Evolutionary conservation across 2,888 invertebrate species (phyloP).

Genomic region (Leuctra nigra): DNA sequence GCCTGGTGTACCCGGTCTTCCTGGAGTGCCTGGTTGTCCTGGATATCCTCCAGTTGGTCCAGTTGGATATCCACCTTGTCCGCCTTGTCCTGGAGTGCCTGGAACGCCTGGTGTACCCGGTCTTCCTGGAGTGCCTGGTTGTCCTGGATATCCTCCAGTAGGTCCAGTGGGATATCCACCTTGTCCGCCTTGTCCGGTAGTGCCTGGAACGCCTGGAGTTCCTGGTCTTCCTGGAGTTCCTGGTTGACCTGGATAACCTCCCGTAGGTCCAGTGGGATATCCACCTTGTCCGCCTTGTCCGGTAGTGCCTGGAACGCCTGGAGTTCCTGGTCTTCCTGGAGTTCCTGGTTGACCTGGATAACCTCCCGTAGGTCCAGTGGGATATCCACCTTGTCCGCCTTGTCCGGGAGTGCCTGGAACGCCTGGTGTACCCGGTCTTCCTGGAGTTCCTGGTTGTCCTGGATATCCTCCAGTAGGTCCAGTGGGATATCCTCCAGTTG

Average conservation of each 20-base stretch:
- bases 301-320: constrained; percentile 26
- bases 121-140: constrained; percentile 27
- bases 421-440: constrained; percentile 31
- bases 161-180: constrained; percentile 35
- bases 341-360: constrained; percentile 22
- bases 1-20: constrained; percentile 28
- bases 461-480: constrained; percentile 37
- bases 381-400: constrained; percentile 33
- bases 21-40: constrained; percentile 29
- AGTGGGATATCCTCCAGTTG: constrained; percentile 18
- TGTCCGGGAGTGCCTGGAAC: constrained; percentile 25
- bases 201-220: constrained; percentile 34
- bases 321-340: constrained; percentile 25
- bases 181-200: constrained; percentile 16
- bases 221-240: constrained; percentile 25
- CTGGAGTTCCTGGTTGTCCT: constrained; percentile 37
- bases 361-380: constrained; percentile 26
- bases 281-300: constrained; percentile 30
- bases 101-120: constrained; percentile 36
- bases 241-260: constrained; percentile 30
- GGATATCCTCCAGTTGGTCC: constrained; percentile 20
- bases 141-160: constrained; percentile 30
- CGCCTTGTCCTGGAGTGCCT: constrained; percentile 32
- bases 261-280: constrained; percentile 27
- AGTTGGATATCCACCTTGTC: not conserved